Conservation (phyloP, 2,888 invertebrate species). For the Zhuqinia jingwanae region DNA sequence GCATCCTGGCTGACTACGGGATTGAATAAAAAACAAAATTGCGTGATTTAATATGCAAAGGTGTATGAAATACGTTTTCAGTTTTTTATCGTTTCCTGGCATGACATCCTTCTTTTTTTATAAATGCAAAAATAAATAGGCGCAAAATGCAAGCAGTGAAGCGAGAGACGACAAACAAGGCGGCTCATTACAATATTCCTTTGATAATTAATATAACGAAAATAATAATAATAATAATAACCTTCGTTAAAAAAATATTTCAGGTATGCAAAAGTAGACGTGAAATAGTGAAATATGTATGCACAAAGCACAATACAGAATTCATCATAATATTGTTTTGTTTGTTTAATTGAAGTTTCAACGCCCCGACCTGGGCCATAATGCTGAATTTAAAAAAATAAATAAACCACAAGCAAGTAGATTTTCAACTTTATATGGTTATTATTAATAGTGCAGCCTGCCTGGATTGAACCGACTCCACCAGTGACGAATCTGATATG, state of each 20-base stretch:
- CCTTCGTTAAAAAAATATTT: neutral
- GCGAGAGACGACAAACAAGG: neutral
- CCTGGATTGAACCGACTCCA: neutral
- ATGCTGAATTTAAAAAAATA: no score
- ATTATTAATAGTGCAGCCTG: neutral
- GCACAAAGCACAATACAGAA: no score
- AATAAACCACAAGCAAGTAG: no score
- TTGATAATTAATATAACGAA: no score
- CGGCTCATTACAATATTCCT: neutral
- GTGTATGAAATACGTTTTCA: no score
- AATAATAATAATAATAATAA: neutral
- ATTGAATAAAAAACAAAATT: neutral
- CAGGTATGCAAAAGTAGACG: neutral
- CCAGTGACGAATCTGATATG: neutral
- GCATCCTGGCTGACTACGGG: neutral
- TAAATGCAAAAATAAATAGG: neutral
- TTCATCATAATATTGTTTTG: no score
- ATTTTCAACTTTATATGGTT: no score
- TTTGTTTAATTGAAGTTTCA: no score
- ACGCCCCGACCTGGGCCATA: no score
- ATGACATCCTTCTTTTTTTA: neutral
- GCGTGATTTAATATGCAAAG: neutral
- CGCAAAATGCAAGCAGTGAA: neutral
- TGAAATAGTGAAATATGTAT: neutral
- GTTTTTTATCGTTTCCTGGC: constrained; percentile 27